Conservation (phyloP, 2,888 invertebrate genomes). For the Abscondita cerata region DNA sequence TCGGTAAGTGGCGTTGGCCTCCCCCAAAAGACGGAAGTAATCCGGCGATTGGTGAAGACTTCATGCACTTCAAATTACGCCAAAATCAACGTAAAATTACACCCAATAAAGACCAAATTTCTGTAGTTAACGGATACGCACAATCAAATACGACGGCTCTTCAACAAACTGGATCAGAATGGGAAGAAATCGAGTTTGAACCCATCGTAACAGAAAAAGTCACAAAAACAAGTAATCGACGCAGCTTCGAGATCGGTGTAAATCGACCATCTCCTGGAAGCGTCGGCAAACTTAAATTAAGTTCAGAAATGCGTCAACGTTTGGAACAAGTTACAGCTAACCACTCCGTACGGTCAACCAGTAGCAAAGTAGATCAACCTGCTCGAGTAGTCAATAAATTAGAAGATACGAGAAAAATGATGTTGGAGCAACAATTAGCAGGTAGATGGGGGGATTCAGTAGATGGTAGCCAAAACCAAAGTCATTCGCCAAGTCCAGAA, state of each 20-base stretch:
- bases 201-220: slow-evolving; percentile 50
- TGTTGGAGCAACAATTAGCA: slow-evolving; percentile 85
- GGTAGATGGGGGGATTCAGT: slow-evolving; percentile 68
- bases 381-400: slow-evolving; percentile 79
- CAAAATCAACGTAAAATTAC: slow-evolving; percentile 81
- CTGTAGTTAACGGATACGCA: slow-evolving; percentile 45
- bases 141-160: slow-evolving; percentile 18
- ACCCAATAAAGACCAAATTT: slow-evolving; percentile 65
- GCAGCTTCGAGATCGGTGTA: slow-evolving; percentile 83
- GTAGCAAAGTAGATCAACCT: slow-evolving; percentile 73
- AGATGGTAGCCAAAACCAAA: slow-evolving; percentile 53
- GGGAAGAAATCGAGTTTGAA: slow-evolving; percentile 87
- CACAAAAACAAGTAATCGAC: slow-evolving; percentile 50
- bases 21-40: slow-evolving; percentile 78
- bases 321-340: slow-evolving; percentile 89
- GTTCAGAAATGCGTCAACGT: slow-evolving; percentile 90
- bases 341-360: slow-evolving; percentile 82
- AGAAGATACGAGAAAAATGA: slow-evolving; percentile 83
- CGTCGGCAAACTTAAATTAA: slow-evolving; percentile 88
- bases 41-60: slow-evolving; percentile 75
- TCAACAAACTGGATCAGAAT: slow-evolving; percentile 66
- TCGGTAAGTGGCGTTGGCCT: slow-evolving; percentile 97
- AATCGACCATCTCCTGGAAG: slow-evolving; percentile 85
- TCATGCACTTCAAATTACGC: slow-evolving; percentile 87
- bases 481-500: slow-evolving; percentile 54